phyloP scores from a whole-genome alignment of 2,888 invertebrate species.

The Bombylius major region DNA sequence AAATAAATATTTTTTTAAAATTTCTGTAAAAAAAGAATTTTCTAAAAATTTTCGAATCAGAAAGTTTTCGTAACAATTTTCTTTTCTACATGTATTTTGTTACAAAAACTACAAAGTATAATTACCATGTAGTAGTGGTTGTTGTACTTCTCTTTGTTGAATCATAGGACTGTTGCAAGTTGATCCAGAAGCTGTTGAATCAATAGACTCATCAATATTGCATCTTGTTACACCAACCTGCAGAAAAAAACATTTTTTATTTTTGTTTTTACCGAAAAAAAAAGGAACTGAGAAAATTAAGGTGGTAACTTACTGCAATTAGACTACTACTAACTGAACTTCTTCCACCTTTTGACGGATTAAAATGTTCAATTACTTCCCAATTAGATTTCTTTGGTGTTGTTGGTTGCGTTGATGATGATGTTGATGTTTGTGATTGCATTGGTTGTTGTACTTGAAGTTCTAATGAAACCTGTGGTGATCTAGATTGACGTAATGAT shows the following conservation, averaged over 20 bases:
- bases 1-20: no score
- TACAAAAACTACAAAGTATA: neutral
- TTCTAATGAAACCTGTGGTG: slow-evolving; percentile 29
- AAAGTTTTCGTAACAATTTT: no score
- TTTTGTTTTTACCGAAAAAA: no score
- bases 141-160: slow-evolving; percentile 32
- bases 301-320: slow-evolving; percentile 44
- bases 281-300: neutral
- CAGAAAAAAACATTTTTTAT: neutral
- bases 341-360: slow-evolving; percentile 46
- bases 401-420: slow-evolving; percentile 42
- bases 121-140: slow-evolving; percentile 24
- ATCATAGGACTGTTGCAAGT: slow-evolving; percentile 36
- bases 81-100: no score
- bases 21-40: no score
- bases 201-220: slow-evolving; percentile 35
- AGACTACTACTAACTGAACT: slow-evolving; percentile 49
- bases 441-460: slow-evolving; percentile 25
- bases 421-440: slow-evolving; percentile 18
- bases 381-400: slow-evolving; percentile 72
- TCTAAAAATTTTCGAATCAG: no score
- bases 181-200: slow-evolving; percentile 35
- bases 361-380: slow-evolving; percentile 84
- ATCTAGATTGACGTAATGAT: slow-evolving; percentile 41
- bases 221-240: slow-evolving; percentile 37